Evolutionary conservation across 2,797 vertebrate species (phyloP).

Genomic region (Sparus aurata): DNA sequence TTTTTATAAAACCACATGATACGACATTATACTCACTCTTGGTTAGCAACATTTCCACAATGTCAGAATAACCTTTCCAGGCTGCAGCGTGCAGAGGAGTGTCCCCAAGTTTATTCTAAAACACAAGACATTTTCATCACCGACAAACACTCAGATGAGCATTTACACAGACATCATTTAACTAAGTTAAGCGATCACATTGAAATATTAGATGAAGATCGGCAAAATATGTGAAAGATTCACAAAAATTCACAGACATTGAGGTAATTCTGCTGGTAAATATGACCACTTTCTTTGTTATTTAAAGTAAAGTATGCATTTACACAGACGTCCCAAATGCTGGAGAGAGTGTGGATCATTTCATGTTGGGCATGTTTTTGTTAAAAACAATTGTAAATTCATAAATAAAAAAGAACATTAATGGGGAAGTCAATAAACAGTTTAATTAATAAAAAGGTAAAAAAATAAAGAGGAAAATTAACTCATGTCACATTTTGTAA

Average conservation of each 20-base stretch:
- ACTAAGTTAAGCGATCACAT: not conserved
- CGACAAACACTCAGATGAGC: not conserved
- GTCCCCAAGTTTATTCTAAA: slow-evolving; percentile 98
- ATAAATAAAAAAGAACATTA: too few relatives aligned
- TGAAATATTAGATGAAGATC: not conserved
- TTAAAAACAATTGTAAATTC: too few relatives aligned
- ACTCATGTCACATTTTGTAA: too few relatives aligned
- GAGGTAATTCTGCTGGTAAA: not conserved
- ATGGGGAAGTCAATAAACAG: too few relatives aligned
- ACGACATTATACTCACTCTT: slow-evolving; percentile 85
- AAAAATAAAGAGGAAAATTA: too few relatives aligned
- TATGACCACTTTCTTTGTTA: not conserved
- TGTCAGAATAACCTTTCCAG: slow-evolving; percentile 98
- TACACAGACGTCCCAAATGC: not conserved
- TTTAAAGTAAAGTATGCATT: not conserved
- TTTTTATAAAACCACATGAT: not conserved
- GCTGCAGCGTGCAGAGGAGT: slow-evolving; percentile 96
- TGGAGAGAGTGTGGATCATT: not conserved
- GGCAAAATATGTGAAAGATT: not conserved
- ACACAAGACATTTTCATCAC: slow-evolving; percentile 43
- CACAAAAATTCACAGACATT: not conserved
- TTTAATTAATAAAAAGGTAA: too few relatives aligned
- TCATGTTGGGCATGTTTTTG: not conserved
- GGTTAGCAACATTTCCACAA: slow-evolving; percentile 94
- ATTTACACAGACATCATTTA: not conserved